A percentile compares a stretch with the other conserved stretches of the same genome.
Conservation (phyloP, 2,113 vertebrate genomes). For the Mirounga angustirostris region DNA sequence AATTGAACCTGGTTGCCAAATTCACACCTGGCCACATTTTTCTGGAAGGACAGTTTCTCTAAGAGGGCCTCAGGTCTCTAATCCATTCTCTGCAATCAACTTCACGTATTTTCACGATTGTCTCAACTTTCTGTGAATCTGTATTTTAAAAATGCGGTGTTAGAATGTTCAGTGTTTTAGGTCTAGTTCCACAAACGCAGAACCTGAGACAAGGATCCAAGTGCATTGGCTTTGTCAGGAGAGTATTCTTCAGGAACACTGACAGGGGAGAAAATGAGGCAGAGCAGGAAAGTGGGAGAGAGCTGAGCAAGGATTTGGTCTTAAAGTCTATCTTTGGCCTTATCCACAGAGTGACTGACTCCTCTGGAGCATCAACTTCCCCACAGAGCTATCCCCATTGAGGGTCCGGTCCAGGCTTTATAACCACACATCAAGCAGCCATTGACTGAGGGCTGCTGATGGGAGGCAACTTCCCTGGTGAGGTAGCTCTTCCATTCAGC, state of each 20-base stretch:
- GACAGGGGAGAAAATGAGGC: neutral
- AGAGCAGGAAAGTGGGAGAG: neutral
- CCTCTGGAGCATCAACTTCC: neutral
- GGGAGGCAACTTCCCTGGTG: neutral
- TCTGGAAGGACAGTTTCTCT: neutral
- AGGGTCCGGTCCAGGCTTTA: fast-evolving
- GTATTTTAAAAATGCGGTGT: neutral
- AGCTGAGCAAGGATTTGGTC: neutral
- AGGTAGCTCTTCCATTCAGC: neutral
- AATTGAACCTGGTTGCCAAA: neutral
- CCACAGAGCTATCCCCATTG: too few relatives aligned
- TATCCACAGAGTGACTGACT: neutral
- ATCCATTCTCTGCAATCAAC: neutral
- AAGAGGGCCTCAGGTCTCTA: neutral
- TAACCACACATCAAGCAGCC: neutral
- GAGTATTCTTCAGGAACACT: neutral
- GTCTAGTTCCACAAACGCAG: neutral
- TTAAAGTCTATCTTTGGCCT: neutral
- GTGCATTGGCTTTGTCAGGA: neutral
- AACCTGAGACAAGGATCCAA: neutral
- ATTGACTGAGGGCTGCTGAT: neutral
- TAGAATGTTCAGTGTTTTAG: neutral
- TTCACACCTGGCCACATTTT: neutral
- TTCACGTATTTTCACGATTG: neutral
- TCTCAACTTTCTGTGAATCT: neutral